Conservation (phyloP, 2,797 vertebrate species). For the Chloroceryle inda region DNA sequence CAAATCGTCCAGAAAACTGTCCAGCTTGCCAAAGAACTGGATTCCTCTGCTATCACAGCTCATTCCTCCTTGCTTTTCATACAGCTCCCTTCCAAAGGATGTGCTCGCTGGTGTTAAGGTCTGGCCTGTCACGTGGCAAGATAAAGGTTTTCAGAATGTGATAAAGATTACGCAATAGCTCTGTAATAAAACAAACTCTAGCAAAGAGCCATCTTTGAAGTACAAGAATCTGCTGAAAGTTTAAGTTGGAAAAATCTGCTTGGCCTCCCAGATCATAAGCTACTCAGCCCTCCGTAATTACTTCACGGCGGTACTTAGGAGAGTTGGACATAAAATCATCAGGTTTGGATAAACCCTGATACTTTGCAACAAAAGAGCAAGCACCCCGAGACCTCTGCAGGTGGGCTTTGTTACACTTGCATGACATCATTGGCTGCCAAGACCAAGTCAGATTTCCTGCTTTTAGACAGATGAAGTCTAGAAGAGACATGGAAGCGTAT, state of each 20-base stretch:
- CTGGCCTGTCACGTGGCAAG: neutral
- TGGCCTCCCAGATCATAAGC: neutral
- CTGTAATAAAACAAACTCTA: neutral
- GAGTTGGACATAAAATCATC: neutral
- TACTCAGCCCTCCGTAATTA: neutral
- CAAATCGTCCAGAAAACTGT: neutral
- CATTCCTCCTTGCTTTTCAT: neutral
- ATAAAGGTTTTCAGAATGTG: fast-evolving
- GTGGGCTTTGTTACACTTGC: fast-evolving
- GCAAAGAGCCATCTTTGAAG: neutral
- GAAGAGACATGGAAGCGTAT: neutral
- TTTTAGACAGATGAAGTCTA: neutral
- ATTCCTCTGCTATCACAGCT: neutral
- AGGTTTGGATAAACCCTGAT: neutral
- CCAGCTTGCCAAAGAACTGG: neutral
- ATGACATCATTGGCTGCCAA: neutral
- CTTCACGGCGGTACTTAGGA: neutral
- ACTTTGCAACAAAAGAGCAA: neutral
- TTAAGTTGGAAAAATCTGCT: neutral
- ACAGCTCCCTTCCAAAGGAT: neutral
- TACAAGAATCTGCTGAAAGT: neutral
- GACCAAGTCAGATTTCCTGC: neutral
- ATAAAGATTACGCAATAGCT: neutral
- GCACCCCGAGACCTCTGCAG: neutral
- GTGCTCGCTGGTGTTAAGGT: neutral